Evolutionary conservation across 2,113 vertebrate species (phyloP), one percentile per base, ranked within the genome.

Genomic region (Corynorhinus townsendii): DNA sequence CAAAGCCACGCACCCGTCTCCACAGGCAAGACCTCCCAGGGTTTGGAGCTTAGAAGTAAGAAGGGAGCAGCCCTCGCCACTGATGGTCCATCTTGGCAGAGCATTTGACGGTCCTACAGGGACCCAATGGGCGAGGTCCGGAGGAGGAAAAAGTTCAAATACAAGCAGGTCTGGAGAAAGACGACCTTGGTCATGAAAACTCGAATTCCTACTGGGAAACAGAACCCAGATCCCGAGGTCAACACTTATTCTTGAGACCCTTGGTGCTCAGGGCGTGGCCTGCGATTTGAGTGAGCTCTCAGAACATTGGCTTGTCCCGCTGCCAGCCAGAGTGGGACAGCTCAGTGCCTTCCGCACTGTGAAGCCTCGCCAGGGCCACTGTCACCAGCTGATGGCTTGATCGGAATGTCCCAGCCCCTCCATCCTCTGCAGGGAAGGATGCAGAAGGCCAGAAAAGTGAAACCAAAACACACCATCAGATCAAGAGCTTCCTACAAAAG

Each of bases 1-100:
- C 90, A 96, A 93, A 91, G 90, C 85, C 72, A 75, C 0, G 76
- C 68, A 93, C 35, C 59, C 86, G 1, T 91, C 93, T 96, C 91
- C 76, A 49, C 0, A 3, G 89, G 95, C 76, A 59, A 77, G 92
- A 89, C 92, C 64, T 79, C 95, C 87, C 86, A 84, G 79, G 52
- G 88, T 73, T 94, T n/a, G 28, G 45, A 52, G 76, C 83, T 79
- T 11, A 52, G 68, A 89, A 91, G 77, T 5, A 16, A 90, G 76
- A 47, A 90, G 72, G 66, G 47, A 20, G 16, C 43, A 43, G 81
- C 40, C 68, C n/a, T 35, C 15, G 4, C 12, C 30, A 26, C 24
- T 14, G 56, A 62, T 2, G 66, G 84, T 68, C 52, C 4, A 16
- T 71, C 64, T 79, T 91, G 93, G 92, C 79, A 68, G 84, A 40